Conservation (phyloP, 2,888 invertebrate species). For the Coenonympha arcania region DNA sequence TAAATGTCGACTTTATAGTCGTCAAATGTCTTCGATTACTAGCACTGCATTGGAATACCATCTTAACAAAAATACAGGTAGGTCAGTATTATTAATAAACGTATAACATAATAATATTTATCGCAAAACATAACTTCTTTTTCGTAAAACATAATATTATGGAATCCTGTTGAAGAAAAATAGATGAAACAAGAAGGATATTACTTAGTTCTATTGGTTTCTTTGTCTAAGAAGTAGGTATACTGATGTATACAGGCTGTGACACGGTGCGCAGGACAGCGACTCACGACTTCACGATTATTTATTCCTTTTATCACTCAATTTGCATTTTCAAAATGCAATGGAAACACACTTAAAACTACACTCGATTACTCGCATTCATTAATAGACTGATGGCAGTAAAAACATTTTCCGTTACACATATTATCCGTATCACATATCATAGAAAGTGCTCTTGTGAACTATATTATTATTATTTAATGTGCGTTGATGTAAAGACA, state of each 20-base stretch:
- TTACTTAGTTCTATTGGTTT: not conserved
- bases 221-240: not conserved
- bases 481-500: constrained; percentile 23
- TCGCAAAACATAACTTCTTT: no score
- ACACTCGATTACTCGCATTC: constrained; percentile 8
- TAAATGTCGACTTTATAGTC: no score
- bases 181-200: no score
- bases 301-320: constrained; percentile 12
- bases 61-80: no score
- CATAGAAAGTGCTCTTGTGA: constrained; percentile 22
- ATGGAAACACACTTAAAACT: constrained; percentile 18
- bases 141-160: no score
- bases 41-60: no score
- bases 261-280: constrained; percentile 8
- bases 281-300: constrained; percentile 2
- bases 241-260: not conserved
- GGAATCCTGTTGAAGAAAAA: no score
- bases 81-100: no score
- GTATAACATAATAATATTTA: no score
- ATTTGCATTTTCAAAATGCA: constrained; percentile 23
- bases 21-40: no score
- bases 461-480: constrained; percentile 18
- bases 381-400: constrained; percentile 22
- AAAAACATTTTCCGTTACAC: constrained; percentile 17
- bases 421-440: constrained; percentile 21